A percentile compares a stretch with the other conserved stretches of the same genome.
These are phyloP conservation scores for Goniozus legneri DNA, from an alignment of 1,140 invertebrate species.

Conservation along the genomic window DNA sequence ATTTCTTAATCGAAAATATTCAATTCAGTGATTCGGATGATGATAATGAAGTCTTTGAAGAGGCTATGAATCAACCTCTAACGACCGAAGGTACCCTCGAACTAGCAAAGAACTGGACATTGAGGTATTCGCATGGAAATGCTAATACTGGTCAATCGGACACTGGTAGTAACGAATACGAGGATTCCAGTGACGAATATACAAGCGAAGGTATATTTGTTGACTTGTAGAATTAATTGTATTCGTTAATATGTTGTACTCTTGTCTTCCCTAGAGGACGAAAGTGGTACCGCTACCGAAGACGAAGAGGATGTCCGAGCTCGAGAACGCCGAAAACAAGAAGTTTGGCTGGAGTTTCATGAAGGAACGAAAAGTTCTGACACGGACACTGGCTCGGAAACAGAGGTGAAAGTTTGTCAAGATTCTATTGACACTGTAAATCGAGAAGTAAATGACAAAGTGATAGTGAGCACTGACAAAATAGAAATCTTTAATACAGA, in stretches of 20 bases:
- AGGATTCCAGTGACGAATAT: slow-evolving; percentile 65
- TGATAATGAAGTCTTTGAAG: slow-evolving; percentile 61
- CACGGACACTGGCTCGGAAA: slow-evolving; percentile 70
- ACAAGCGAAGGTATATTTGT: slow-evolving; percentile 58
- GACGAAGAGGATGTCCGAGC: slow-evolving; percentile 68
- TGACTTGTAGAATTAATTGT: background rate
- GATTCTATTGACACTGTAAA: slow-evolving; percentile 25
- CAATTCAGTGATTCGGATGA: slow-evolving; percentile 57
- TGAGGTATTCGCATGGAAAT: slow-evolving; percentile 54
- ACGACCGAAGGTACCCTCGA: slow-evolving; percentile 65
- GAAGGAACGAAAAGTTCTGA: slow-evolving; percentile 52
- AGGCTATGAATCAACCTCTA: slow-evolving; percentile 61
- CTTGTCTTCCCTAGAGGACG: slow-evolving; percentile 57
- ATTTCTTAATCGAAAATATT: slow-evolving; percentile 17
- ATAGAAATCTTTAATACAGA: no score
- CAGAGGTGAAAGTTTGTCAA: slow-evolving; percentile 62
- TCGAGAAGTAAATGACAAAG: slow-evolving; percentile 16
- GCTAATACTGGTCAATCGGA: slow-evolving; percentile 43
- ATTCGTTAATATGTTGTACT: background rate
- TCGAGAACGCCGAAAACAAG: slow-evolving; percentile 64
- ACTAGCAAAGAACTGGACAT: slow-evolving; percentile 63
- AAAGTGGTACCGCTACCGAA: slow-evolving; percentile 70
- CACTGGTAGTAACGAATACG: slow-evolving; percentile 55
- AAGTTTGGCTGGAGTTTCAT: slow-evolving; percentile 65
- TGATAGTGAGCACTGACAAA: no score